A percentile compares a stretch with the other conserved stretches of the same genome.
phyloP scores from a whole-genome alignment of 2,113 vertebrate species.

The Anoura caudifer region DNA sequence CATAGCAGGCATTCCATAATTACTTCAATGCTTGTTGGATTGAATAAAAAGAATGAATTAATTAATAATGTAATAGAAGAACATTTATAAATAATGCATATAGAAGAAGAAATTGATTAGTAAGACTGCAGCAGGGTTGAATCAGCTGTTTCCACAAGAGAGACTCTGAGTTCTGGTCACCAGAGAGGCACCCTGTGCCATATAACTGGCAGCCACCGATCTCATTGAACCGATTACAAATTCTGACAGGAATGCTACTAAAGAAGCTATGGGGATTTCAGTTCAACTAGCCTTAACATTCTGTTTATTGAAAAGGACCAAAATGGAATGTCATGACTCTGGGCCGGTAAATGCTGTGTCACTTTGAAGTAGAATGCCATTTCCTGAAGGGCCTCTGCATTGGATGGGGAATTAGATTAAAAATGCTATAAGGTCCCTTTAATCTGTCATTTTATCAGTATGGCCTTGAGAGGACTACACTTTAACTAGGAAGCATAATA shows the following conservation, averaged over 20 bases:
- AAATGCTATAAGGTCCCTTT: not conserved
- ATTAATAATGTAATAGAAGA: not conserved
- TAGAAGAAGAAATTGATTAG: not conserved
- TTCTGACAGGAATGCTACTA: slow-evolving; percentile 19
- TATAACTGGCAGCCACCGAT: not conserved
- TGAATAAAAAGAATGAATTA: not conserved
- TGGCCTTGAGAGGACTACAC: not conserved
- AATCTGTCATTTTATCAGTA: slow-evolving; percentile 13
- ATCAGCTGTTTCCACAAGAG: slow-evolving; percentile 7
- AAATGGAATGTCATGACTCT: slow-evolving; percentile 30
- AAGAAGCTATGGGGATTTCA: slow-evolving; percentile 34
- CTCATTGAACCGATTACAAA: slow-evolving; percentile 48
- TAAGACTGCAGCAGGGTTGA: not conserved
- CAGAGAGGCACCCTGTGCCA: not conserved
- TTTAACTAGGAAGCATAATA: not conserved
- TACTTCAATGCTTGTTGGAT: not conserved
- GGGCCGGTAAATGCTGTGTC: slow-evolving; percentile 1
- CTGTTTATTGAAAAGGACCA: slow-evolving; percentile 52
- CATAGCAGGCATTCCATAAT: not conserved
- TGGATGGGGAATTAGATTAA: slow-evolving; percentile 32
- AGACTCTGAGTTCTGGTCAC: slow-evolving; percentile 41
- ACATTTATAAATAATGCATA: slow-evolving; percentile 45
- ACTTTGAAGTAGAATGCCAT: slow-evolving; percentile 13
- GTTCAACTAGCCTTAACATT: slow-evolving; percentile 43
- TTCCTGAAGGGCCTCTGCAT: slow-evolving; percentile 38